Evolutionary conservation across 2,888 invertebrate genomes (phyloP), one percentile per base, ranked within the genome.

Genomic region (Drosophila prolongata): DNA sequence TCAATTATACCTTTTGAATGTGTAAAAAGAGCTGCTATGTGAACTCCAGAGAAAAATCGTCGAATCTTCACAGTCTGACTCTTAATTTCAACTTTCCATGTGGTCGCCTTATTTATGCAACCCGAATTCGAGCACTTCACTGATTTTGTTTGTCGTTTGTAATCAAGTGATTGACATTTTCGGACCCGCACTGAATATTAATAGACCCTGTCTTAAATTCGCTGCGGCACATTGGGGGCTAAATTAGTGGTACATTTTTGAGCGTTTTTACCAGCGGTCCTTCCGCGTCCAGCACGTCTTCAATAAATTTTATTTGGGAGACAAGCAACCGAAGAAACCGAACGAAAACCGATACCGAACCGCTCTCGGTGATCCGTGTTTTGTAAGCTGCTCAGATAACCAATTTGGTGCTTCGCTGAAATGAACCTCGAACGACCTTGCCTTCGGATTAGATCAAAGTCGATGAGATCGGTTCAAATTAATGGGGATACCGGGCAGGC

Each of bases 401-500:
- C 62, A 55, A 70, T 77, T 80, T 69, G 70, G 54, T 62, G 76
- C 27, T 56, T 27, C 57, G 67, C 66, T 67, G 75, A 62, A 74
- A 69, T 65, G 77, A 65, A 75, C 72, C 55, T 49, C 72, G 50
- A 58, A 62, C 76, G 81, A 84, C 85, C 81, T 84, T 80, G 85
- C 60, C 67, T 69, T 49, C 67, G 78, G 72, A 78, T 87, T 57
- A 77, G 73, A 67, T 58, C 69, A 73, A 76, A 79, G 69, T 62
- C 56, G 56, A 72, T 74, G 52, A 47, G 65, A 43, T 64, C 65
- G 42, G 35, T 19, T 19, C 65, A 49, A 64, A 30, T 64, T 64
- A 64, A 64, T 64, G 62, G 62, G 42, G 62, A 64, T 64, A 46
- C 46, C 61, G 38, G 30, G 16, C 30, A 19, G 61, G 37, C 46